Percentiles rank a stretch among this genome's conserved stretches.
These are phyloP conservation scores for Thryonomys swinderianus DNA, from an alignment of 2,113 vertebrate genomes.

Conservation along the genomic window DNA sequence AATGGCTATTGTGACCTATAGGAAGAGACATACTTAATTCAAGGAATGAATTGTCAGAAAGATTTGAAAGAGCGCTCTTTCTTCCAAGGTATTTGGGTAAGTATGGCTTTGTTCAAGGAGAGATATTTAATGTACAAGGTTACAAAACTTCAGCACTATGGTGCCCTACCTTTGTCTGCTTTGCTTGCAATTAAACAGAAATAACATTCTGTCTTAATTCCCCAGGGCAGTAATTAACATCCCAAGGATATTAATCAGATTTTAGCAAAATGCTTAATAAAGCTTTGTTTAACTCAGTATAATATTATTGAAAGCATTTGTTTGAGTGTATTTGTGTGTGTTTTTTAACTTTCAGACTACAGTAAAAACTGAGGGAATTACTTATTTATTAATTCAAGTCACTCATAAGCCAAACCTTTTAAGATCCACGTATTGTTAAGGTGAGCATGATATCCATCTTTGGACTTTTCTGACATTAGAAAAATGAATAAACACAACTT, in stretches of 20 bases:
- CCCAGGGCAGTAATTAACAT: conserved; percentile 15
- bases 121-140: conserved; percentile 32
- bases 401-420: neutral
- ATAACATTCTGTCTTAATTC: neutral
- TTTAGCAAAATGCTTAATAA: conserved; percentile 51
- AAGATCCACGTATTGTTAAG: neutral
- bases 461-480: conserved; percentile 50
- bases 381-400: neutral
- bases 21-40: conserved; percentile 30
- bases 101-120: conserved; percentile 35
- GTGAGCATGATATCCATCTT: conserved; percentile 22
- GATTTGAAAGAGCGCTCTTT: neutral
- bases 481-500: conserved; percentile 56
- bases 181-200: neutral
- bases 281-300: conserved; percentile 47
- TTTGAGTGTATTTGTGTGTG: conserved; percentile 1
- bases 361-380: neutral
- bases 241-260: neutral
- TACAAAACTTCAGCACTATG: neutral
- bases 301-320: conserved; percentile 23
- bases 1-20: neutral
- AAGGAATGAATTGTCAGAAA: conserved; percentile 29
- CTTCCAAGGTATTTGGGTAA: neutral
- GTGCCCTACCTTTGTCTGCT: neutral
- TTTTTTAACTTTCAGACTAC: conserved; percentile 18